These are phyloP conservation scores for Oreotrochilus melanogaster DNA, from an alignment of 2,113 vertebrate genomes.

Conservation along the genomic window DNA sequence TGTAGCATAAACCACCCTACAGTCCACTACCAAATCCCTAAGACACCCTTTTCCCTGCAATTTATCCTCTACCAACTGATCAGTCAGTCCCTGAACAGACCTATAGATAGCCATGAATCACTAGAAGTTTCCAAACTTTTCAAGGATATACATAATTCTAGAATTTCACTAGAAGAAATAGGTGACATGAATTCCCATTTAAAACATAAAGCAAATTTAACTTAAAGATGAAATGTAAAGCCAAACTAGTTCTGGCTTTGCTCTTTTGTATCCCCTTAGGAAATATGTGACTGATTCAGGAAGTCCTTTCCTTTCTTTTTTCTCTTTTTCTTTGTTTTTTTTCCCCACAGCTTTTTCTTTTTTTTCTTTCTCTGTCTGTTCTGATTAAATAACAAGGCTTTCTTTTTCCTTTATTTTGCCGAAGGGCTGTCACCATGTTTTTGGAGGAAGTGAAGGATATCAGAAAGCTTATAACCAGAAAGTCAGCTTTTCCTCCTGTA, in stretches of 20 bases:
- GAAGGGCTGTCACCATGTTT: not conserved
- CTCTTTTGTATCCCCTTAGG: not conserved
- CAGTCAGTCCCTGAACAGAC: not conserved
- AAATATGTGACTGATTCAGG: conserved; percentile 27
- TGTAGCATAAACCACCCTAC: not conserved
- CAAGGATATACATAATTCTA: not conserved
- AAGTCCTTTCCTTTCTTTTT: conserved; percentile 21
- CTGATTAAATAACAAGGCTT: conserved; percentile 17
- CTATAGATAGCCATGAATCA: not conserved
- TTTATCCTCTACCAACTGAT: not conserved
- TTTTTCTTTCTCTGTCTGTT: not conserved
- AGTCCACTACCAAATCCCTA: not conserved
- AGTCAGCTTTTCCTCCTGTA: not conserved
- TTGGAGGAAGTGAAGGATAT: conserved; percentile 23
- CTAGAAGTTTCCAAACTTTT: not conserved
- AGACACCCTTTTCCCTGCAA: not conserved
- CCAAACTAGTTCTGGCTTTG: not conserved
- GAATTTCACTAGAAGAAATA: not conserved
- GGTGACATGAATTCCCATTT: not conserved
- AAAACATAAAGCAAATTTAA: not conserved
- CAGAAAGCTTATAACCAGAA: not conserved
- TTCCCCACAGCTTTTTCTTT: not conserved
- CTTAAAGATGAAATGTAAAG: not conserved
- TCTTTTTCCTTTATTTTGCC: not conserved
- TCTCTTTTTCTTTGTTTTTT: not conserved